Conservation (phyloP, 1,140 invertebrate species). For the Marisa cornuarietis region DNA sequence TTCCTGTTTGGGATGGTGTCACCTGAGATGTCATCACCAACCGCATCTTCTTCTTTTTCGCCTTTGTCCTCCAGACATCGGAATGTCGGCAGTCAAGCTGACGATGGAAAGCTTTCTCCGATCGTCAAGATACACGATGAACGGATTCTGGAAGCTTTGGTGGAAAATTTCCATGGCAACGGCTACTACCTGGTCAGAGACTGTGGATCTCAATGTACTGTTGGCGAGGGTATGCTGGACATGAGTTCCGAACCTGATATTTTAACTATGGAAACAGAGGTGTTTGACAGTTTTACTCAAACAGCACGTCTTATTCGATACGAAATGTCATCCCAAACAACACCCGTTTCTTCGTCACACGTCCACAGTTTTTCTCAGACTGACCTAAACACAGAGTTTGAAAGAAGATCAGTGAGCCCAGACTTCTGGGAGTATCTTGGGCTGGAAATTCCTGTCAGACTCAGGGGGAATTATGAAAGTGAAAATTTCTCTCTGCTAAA, state of each 20-base stretch:
- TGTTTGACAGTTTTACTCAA: slow-evolving; percentile 12
- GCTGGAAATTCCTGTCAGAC: slow-evolving; percentile 10
- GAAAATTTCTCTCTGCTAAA: too few species aligned
- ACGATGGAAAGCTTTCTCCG: slow-evolving; percentile 45
- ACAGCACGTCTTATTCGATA: slow-evolving; percentile 8
- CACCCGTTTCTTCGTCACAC: background rate
- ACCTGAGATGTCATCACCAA: background rate
- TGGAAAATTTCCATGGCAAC: slow-evolving; percentile 20
- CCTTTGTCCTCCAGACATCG: background rate
- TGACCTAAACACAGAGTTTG: background rate
- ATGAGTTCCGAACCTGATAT: background rate
- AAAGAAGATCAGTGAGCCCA: background rate
- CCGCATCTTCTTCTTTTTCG: background rate
- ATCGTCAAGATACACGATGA: slow-evolving; percentile 31
- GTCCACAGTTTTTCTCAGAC: background rate
- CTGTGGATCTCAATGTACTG: slow-evolving; percentile 36
- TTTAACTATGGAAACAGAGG: background rate
- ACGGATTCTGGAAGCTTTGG: slow-evolving; percentile 10
- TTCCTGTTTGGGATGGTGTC: background rate
- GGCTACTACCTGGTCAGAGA: slow-evolving; percentile 40
- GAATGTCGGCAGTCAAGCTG: slow-evolving; percentile 36
- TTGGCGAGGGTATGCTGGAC: background rate
- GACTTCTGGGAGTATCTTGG: slow-evolving; percentile 20
- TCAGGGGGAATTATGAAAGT: background rate
- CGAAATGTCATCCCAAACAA: slow-evolving; percentile 16